phyloP scores from a whole-genome alignment of 2,888 invertebrate genomes.

The Trissonchulus sp. region DNA sequence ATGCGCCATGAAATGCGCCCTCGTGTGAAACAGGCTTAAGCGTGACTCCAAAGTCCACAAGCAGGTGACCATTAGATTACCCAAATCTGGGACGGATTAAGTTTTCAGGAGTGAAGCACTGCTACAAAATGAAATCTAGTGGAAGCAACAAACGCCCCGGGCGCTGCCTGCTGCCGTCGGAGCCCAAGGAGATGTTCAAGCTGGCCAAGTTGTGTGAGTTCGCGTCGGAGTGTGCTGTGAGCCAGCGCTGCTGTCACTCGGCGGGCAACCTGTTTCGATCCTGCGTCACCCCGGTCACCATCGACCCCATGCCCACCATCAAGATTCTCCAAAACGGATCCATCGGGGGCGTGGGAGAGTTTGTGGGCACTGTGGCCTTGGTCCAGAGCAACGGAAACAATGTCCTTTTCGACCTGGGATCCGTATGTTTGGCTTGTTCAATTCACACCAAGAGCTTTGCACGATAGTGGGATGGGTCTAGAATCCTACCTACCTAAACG shows the following conservation, averaged over 20 bases:
- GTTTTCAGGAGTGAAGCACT: neutral
- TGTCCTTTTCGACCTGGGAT: neutral
- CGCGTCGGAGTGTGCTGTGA: neutral
- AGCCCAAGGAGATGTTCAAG: neutral
- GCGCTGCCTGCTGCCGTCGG: neutral
- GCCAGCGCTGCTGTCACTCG: neutral
- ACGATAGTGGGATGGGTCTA: too few species aligned
- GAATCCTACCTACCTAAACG: too few species aligned
- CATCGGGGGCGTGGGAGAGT: neutral
- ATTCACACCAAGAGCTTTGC: too few species aligned
- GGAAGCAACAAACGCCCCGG: neutral
- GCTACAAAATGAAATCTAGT: neutral
- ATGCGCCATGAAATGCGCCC: too few species aligned
- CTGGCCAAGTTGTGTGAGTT: neutral
- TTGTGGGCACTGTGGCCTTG: neutral
- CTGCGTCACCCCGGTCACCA: neutral
- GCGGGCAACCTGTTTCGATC: neutral
- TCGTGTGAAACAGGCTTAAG: too few species aligned
- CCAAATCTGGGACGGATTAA: too few species aligned
- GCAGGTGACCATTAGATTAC: too few species aligned
- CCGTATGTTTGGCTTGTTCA: too few species aligned
- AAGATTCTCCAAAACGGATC: neutral
- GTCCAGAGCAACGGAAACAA: neutral
- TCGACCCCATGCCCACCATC: neutral
- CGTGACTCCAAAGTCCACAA: too few species aligned